Evolutionary conservation across 2,797 vertebrate genomes (phyloP), one percentile per base, ranked within the genome.

Genomic region (Molossus alvarezi): DNA sequence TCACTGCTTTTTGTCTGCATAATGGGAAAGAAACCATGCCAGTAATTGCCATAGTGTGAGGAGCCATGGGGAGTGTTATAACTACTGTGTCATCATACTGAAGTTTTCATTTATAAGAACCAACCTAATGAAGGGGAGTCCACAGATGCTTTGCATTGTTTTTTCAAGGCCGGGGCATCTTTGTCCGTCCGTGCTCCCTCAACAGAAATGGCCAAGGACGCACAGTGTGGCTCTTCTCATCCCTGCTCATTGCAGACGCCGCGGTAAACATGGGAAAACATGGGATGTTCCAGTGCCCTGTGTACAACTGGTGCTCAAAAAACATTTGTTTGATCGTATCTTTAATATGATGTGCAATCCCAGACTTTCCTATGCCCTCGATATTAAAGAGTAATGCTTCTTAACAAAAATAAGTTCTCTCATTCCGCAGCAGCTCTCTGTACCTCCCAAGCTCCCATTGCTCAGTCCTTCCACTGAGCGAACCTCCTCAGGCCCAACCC

Each of bases 11-110:
- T 64, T 67, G 90, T 18, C 81, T 82, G 76, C 80, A 75, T 69
- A 48, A 7, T 96, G 64, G 84, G 95, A 96, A 98, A 96, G 92
- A 81, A 97, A 92, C 76, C 90, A 84, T 81, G 29, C 83, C 85
- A 83, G 97, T 3, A 65, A 96, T 0, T 92, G 72, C 81, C 91
- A 95, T 93, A 95, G 96, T 96, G 95, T 96, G 91, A 96, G 97
- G 90, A 97, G 94, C 95, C 73, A 21, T 45, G 69, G 97, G 96
- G 94, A 96, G 69, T 88, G 29, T 96, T 95, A 87, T n/a, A 96
- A 89, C 89, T 91, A 72, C 82, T 60, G 8, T 85, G 93, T 89
- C 83, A 14, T 12, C 58, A 90, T 64, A 89, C 96, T 97, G 95
- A 95, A 80, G 96, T 93, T 87, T 96, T 80, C 85, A 83, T 91